Evolutionary conservation across 2,113 vertebrate species (phyloP).

Genomic region (Mormyrus lacerda): DNA sequence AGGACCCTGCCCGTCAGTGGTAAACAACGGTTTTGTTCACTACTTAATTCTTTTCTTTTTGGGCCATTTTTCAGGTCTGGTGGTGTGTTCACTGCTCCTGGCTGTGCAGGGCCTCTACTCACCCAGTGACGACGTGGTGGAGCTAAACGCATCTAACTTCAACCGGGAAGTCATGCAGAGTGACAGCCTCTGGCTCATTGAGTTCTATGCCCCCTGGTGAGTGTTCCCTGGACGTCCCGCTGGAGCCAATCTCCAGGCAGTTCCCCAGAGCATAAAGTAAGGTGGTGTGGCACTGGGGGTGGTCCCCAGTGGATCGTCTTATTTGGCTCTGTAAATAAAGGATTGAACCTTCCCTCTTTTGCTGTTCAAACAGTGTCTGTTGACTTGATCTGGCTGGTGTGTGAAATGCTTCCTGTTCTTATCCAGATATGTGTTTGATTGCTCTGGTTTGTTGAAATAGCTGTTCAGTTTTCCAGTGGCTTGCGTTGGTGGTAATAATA

Average conservation of each 20-base stretch:
- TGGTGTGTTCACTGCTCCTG: constrained; percentile 72
- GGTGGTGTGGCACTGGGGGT: background rate
- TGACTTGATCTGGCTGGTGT: background rate
- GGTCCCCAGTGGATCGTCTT: background rate
- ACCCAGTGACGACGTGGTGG: constrained; percentile 78
- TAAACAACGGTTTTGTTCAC: too few relatives aligned
- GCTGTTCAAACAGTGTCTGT: background rate
- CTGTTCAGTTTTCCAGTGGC: background rate
- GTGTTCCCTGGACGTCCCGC: constrained; percentile 28
- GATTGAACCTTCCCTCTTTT: background rate
- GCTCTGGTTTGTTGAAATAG: background rate
- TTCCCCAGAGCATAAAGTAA: background rate
- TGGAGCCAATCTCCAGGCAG: background rate
- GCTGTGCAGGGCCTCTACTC: constrained; percentile 75
- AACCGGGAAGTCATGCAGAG: constrained; percentile 90
- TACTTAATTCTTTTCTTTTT: background rate
- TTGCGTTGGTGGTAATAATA: background rate
- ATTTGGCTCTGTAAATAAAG: background rate
- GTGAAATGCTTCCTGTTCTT: background rate
- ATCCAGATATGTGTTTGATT: background rate
- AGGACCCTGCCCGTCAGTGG: background rate
- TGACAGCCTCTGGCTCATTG: constrained; percentile 83
- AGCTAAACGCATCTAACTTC: constrained; percentile 84
- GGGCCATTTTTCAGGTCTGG: constrained; percentile 56
- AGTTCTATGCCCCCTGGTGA: constrained; percentile 96